phyloP scores from a whole-genome alignment of 2,888 invertebrate species.

The Drosophila ochracea region DNA sequence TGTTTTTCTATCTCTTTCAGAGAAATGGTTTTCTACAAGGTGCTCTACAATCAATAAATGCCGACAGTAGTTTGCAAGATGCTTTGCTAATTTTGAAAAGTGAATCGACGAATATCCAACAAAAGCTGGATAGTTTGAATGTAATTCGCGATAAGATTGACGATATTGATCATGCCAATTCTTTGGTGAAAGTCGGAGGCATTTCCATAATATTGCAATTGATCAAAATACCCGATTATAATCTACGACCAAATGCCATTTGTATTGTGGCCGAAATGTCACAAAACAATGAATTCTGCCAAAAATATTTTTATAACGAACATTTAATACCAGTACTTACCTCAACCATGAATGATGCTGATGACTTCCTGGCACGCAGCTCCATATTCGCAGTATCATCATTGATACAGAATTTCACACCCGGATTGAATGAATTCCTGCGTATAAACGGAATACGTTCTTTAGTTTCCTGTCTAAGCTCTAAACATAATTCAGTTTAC shows the following conservation, averaged over 20 bases:
- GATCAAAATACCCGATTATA: slow-evolving; percentile 84
- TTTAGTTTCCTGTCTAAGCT: slow-evolving; percentile 49
- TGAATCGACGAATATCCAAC: slow-evolving; percentile 27
- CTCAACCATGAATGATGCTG: slow-evolving; percentile 52
- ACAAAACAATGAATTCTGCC: slow-evolving; percentile 95
- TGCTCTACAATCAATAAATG: slow-evolving; percentile 53
- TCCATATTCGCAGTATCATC: slow-evolving; percentile 71
- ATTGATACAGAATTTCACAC: slow-evolving; percentile 59
- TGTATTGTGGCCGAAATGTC: slow-evolving; percentile 91
- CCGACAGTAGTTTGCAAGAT: slow-evolving; percentile 51
- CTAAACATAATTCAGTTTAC: slow-evolving; percentile 48
- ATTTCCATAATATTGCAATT: slow-evolving; percentile 34
- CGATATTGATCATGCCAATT: slow-evolving; percentile 64
- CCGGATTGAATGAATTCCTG: slow-evolving; percentile 60
- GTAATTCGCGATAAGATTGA: slow-evolving; percentile 64
- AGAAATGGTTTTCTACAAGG: slow-evolving; percentile 44
- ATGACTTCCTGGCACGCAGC: slow-evolving; percentile 52
- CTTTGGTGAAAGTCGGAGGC: slow-evolving; percentile 67
- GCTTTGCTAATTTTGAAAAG: slow-evolving; percentile 52
- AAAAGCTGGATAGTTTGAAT: slow-evolving; percentile 52
- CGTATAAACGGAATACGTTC: slow-evolving; percentile 47
- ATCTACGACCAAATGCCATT: slow-evolving; percentile 88
- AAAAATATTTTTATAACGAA: slow-evolving; percentile 89
- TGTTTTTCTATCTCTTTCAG: slow-evolving; percentile 20
- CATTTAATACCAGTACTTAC: slow-evolving; percentile 88